Evolutionary conservation across 2,888 invertebrate genomes (phyloP), one percentile per base, ranked within the genome.

Genomic region (Eumacrocentrus americanus): DNA sequence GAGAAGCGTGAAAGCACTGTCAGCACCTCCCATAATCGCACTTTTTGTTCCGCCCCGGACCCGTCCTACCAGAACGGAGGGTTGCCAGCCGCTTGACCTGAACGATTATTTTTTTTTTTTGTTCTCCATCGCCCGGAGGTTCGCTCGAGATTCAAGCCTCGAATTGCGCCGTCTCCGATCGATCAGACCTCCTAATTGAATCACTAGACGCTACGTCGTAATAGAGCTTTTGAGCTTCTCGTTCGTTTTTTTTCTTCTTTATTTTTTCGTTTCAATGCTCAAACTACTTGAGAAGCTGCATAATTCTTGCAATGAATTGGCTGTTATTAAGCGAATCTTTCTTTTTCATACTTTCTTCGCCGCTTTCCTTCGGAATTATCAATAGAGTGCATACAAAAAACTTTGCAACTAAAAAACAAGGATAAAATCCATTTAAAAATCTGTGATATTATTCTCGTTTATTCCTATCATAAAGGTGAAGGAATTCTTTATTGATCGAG

Each of bases 11-110:
- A 61, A 44, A 69, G 69, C 68, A 58, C 61, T 60, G 70, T 71
- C 71, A 71, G 71, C 69, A 70, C 60, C 64, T 71, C 64, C 70
- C 71, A 75, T 77, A 78, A 78, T 78, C 75, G 76, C 66, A 75
- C 70, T 78, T 78, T 78, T 78, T 78, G 73, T 72, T 70, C 66
- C 64, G 60, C 67, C 65, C 62, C 68, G 64, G 60, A 67, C 69
- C 57, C 70, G 68, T 64, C 69, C 70, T 46, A 22, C 34, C 29
- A 37, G 35, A 42, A n/a, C 42, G 35, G 37, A 55, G 42, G 47
- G 40, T n/a, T n/a, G n/a, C n/a, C 51, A 44, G 14, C 23, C 37
- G 53, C 40, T 58, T 58, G 37, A 54, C 54, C 58, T 38, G 35
- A 42, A 58, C 54, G 22, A 47, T 46, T 55, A 40, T 35, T 54